Percentiles rank a stretch among this genome's conserved stretches.
These are phyloP conservation scores for Megalonaias nervosa DNA, from an alignment of 1,140 invertebrate genomes.

Conservation along the genomic window DNA sequence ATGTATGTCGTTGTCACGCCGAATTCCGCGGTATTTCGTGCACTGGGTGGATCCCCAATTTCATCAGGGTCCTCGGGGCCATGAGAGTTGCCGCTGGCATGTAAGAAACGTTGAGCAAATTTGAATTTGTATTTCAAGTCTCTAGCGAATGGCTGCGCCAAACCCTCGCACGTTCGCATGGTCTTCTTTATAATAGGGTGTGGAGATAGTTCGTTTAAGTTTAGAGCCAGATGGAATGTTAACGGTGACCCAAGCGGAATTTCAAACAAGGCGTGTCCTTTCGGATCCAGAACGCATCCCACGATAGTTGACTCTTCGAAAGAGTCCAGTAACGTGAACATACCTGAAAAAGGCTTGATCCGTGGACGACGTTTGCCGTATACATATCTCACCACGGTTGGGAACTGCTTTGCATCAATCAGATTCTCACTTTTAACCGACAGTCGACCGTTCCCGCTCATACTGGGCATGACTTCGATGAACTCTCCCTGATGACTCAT, in stretches of 20 bases:
- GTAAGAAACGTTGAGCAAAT: constrained; percentile 40
- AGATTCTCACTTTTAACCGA: constrained; percentile 36
- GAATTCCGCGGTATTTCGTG: constrained; percentile 32
- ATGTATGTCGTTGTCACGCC: constrained; percentile 42
- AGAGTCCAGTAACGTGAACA: constrained; percentile 46
- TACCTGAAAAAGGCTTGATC: constrained; percentile 35
- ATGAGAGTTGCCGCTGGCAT: neutral
- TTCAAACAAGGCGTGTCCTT: constrained; percentile 37
- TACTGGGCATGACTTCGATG: constrained; percentile 39
- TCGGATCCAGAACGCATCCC: constrained; percentile 37
- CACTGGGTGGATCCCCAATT: constrained; percentile 40
- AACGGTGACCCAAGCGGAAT: constrained; percentile 42
- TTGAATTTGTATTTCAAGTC: constrained; percentile 53
- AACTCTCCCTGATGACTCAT: constrained; percentile 32
- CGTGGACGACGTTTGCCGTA: constrained; percentile 38
- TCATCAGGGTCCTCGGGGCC: constrained; percentile 34
- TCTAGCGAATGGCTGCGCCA: constrained; percentile 22
- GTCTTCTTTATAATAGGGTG: constrained; percentile 35
- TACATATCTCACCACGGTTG: constrained; percentile 38
- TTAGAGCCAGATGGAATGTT: constrained; percentile 44
- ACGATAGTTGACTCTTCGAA: constrained; percentile 44
- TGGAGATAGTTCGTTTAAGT: constrained; percentile 35
- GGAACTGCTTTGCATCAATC: constrained; percentile 44
- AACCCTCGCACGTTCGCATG: constrained; percentile 24
- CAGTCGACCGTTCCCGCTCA: constrained; percentile 25